phyloP scores from a whole-genome alignment of 2,797 vertebrate species.

The Oreonectes daqikongensis region DNA sequence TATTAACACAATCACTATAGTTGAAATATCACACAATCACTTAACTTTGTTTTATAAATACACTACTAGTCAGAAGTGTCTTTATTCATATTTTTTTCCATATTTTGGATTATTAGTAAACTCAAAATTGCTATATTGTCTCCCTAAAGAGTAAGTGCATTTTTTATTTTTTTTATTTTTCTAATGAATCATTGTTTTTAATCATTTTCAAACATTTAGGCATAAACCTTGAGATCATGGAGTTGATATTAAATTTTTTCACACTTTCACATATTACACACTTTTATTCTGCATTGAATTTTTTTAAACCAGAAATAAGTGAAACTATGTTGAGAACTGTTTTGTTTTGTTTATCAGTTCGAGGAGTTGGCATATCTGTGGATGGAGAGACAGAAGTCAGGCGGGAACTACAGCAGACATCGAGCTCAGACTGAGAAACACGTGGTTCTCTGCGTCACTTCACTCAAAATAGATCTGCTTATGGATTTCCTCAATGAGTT shows the following conservation, averaged over 20 bases:
- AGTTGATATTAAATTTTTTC: too few species aligned
- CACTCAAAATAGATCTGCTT: conserved; percentile 84
- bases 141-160: too few species aligned
- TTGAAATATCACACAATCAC: background rate
- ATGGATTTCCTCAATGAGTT: conserved; percentile 89
- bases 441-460: conserved; percentile 84
- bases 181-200: too few species aligned
- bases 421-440: conserved; percentile 86
- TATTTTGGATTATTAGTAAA: too few species aligned
- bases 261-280: too few species aligned
- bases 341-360: conserved; percentile 68
- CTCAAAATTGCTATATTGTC: too few species aligned
- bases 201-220: too few species aligned
- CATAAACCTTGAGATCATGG: too few species aligned
- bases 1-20: background rate
- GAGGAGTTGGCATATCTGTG: conserved; percentile 84
- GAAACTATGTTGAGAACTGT: background rate
- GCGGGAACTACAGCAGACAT: conserved; percentile 86
- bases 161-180: too few species aligned
- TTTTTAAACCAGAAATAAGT: too few species aligned
- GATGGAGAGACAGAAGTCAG: conserved; percentile 86
- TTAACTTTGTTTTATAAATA: too few species aligned
- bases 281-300: too few species aligned
- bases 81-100: background rate
- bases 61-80: background rate